Conservation (phyloP, 2,888 invertebrate species). For the Polymixis flavicincta region DNA sequence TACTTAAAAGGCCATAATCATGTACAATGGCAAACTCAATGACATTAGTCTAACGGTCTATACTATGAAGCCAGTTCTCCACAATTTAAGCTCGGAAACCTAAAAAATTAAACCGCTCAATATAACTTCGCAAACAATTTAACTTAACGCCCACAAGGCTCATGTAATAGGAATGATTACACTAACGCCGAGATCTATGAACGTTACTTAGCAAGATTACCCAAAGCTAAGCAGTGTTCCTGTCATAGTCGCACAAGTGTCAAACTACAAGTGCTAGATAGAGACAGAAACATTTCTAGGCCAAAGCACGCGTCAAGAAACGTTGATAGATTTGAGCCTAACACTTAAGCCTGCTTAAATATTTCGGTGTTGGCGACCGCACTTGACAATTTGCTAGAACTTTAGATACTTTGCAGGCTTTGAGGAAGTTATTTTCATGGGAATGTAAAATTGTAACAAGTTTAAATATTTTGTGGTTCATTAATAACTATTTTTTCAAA, state of each 20-base stretch:
- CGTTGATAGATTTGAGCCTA: neutral
- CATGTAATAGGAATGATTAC: conserved; percentile 2
- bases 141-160: neutral
- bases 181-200: neutral
- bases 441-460: neutral
- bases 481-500: too few relatives aligned
- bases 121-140: conserved; percentile 11
- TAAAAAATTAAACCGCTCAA: neutral
- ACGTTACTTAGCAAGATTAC: neutral
- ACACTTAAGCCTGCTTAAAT: neutral
- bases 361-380: neutral
- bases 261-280: neutral
- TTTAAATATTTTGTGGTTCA: too few relatives aligned
- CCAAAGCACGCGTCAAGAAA: neutral
- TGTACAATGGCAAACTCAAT: too few relatives aligned
- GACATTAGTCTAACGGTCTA: neutral
- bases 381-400: neutral
- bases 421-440: neutral
- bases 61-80: neutral
- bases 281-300: neutral
- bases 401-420: neutral
- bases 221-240: neutral
- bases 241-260: neutral
- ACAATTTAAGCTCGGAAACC: neutral
- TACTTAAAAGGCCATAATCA: too few relatives aligned